Evolutionary conservation across 1,140 invertebrate species (phyloP), one percentile per base, ranked within the genome.

Genomic region (Copidosoma floridanum): DNA sequence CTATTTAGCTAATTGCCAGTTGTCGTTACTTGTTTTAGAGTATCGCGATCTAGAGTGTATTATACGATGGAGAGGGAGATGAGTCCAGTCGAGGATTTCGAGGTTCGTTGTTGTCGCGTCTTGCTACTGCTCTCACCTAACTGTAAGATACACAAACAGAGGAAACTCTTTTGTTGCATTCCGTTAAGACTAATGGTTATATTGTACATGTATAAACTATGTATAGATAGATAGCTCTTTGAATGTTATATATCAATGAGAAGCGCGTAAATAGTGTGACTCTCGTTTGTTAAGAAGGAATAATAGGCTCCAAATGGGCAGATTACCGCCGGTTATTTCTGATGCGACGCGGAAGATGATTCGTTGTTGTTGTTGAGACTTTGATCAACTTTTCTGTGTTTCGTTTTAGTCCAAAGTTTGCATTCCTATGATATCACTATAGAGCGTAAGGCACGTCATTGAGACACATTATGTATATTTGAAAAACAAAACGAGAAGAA

Each of bases 1-100:
- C 80, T 93, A 73, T 93, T 93, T 83, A 83, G 80, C 75, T 84
- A 83, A 83, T 80, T 79, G 63, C 65, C 46, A 70, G 65, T 68
- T 58, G 64, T 65, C 61, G 66, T 71, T 71, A 75, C 59, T 68
- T 68, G 71, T 77, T 74, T 69, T 61, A 65, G 56, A 69, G 38
- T 68, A 63, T 68, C 61, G 56, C 65, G 67, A 66, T 68, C 69
- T 72, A 69, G 67, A n/a, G n/a, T n/a, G 48, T 71, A 66, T 72
- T 70, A 67, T 68, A 68, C 48, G 50, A 51, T 12, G 61, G 58
- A 70, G 57, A 65, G 60, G 61, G 55, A 60, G 38, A 65, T 69
- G 67, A 56, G 60, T 57, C 55, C 46, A 18, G 41, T 51, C 14
- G 44, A 44, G 37, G 50, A 57, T 48, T 44, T 47, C 47, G 54